phyloP scores from a whole-genome alignment of 2,797 vertebrate species.

The Acridotheres tristis region DNA sequence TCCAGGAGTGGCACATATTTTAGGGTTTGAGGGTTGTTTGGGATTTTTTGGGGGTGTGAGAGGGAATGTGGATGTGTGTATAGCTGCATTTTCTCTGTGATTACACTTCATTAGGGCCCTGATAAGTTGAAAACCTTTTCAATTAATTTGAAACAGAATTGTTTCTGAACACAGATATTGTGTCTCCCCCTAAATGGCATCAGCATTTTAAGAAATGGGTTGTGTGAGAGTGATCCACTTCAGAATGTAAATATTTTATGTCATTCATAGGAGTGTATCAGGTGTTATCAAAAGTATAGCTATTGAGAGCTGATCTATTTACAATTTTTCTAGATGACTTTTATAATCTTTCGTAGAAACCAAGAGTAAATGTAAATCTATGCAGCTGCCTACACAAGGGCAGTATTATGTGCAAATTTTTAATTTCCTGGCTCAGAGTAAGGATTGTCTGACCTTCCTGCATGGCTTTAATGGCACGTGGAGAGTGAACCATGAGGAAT shows the following conservation, averaged over 20 bases:
- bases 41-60: accelerated
- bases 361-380: not conserved
- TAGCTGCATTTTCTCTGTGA: not conserved
- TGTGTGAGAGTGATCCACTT: not conserved
- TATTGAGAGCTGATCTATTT: not conserved
- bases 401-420: not conserved
- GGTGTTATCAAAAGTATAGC: not conserved
- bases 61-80: not conserved
- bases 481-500: not conserved
- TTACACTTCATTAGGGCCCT: not conserved
- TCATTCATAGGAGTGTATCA: not conserved
- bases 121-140: not conserved
- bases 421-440: not conserved
- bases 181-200: not conserved
- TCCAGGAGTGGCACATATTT: not conserved
- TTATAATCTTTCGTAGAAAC: not conserved
- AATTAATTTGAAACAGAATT: not conserved
- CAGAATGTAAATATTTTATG: not conserved
- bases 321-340: not conserved
- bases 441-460: not conserved
- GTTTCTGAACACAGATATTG: not conserved
- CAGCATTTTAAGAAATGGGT: not conserved
- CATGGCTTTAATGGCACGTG: not conserved
- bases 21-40: not conserved
- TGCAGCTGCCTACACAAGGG: not conserved